Conservation (phyloP, 1,140 invertebrate genomes). For the Tenebrio molitor region DNA sequence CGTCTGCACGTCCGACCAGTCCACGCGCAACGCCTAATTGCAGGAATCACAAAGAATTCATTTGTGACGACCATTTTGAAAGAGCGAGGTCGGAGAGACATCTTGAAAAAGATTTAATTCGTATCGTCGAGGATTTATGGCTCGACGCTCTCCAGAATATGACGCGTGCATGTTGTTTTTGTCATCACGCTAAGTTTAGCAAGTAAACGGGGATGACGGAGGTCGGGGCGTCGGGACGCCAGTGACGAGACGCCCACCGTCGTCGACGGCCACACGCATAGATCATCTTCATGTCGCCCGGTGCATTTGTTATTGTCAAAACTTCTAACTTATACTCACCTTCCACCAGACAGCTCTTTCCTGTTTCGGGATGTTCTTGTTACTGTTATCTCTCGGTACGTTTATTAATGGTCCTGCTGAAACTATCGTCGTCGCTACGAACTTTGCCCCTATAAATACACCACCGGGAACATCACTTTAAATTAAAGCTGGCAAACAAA, state of each 20-base stretch:
- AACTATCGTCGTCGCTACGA: slow-evolving; percentile 4
- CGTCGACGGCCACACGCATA: slow-evolving; percentile 52
- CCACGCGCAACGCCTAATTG: slow-evolving; percentile 11
- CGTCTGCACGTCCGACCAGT: slow-evolving; percentile 54
- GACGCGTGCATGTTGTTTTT: slow-evolving; percentile 50
- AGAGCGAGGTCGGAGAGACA: not conserved
- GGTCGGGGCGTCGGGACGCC: slow-evolving; percentile 28
- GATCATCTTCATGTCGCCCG: slow-evolving; percentile 48
- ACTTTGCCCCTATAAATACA: slow-evolving; percentile 28
- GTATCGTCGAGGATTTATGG: slow-evolving; percentile 21
- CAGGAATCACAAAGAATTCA: slow-evolving; percentile 12
- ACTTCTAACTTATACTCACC: slow-evolving; percentile 42
- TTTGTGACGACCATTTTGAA: not conserved
- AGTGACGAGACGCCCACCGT: slow-evolving; percentile 50
- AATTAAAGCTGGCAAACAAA: slow-evolving; percentile 5
- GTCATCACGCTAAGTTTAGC: slow-evolving; percentile 53
- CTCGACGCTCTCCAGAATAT: slow-evolving; percentile 40
- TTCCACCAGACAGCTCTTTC: slow-evolving; percentile 47
- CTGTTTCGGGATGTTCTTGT: slow-evolving; percentile 46
- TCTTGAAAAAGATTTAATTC: slow-evolving; percentile 15
- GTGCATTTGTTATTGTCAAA: slow-evolving; percentile 53
- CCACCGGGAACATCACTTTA: not conserved
- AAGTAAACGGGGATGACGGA: slow-evolving; percentile 51
- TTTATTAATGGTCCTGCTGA: slow-evolving; percentile 31
- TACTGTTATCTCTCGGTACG: slow-evolving; percentile 32